Percentiles rank a stretch among this genome's conserved stretches.
phyloP scores from a whole-genome alignment of 2,888 invertebrate species.

The Eilema caniola region DNA sequence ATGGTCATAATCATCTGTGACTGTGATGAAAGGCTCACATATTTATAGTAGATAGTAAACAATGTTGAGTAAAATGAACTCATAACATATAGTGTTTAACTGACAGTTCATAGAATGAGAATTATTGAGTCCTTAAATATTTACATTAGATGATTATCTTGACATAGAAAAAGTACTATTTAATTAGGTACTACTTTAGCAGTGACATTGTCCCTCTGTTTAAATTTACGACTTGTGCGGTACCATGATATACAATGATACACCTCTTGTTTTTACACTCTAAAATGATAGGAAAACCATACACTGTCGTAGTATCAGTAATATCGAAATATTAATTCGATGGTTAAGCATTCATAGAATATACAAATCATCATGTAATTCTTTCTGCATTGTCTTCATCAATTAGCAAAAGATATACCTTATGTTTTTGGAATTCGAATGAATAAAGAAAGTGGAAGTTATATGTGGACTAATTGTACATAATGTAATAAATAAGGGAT shows the following conservation, averaged over 20 bases:
- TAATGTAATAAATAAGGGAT: not conserved
- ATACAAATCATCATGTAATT: no score
- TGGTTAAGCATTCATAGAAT: no score
- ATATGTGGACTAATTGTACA: not conserved
- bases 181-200: slow-evolving; percentile 20
- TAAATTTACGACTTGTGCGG: slow-evolving; percentile 23
- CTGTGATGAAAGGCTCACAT: not conserved
- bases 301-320: not conserved
- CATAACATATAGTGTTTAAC: no score
- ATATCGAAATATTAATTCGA: not conserved
- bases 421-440: not conserved
- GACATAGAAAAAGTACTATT: slow-evolving; percentile 7
- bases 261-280: slow-evolving; percentile 13
- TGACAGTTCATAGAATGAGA: no score
- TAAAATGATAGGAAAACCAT: not conserved
- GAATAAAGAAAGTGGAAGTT: not conserved
- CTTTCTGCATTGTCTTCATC: no score
- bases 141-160: no score
- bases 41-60: not conserved
- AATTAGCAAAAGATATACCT: not conserved
- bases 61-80: no score
- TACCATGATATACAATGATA: slow-evolving; percentile 18
- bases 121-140: no score
- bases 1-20: not conserved
- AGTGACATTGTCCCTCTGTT: slow-evolving; percentile 19